These are phyloP conservation scores for Triplophysa rosa DNA, from an alignment of 2,113 vertebrate species.

Conservation along the genomic window DNA sequence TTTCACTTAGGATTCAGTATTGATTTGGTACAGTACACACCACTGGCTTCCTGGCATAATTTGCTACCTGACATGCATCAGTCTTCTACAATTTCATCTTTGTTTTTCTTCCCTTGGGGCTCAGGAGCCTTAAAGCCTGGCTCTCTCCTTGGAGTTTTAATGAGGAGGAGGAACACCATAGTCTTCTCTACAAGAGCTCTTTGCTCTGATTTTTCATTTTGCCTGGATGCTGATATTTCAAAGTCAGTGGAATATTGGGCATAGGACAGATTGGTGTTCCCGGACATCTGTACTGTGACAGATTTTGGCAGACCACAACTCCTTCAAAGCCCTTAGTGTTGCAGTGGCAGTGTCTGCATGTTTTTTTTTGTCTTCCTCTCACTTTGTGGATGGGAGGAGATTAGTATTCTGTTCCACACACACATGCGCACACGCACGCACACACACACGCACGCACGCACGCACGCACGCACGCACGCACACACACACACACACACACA, in stretches of 20 bases:
- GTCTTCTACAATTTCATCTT: background rate
- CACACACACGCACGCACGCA: background rate
- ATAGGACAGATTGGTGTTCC: conserved; percentile 45
- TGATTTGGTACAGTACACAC: background rate
- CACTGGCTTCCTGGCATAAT: background rate
- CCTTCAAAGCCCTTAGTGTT: conserved; percentile 54
- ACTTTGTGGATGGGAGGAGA: conserved; percentile 44
- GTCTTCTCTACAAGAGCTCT: conserved; percentile 10
- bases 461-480: too few species aligned
- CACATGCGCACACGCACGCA: conserved; percentile 1
- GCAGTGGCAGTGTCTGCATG: conserved; percentile 37
- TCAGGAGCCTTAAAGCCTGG: background rate
- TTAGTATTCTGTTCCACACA: conserved; percentile 47
- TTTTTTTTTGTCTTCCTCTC: conserved; percentile 39
- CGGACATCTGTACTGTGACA: conserved; percentile 49
- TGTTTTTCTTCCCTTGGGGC: background rate
- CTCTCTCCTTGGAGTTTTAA: conserved; percentile 4
- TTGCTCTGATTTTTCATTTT: conserved; percentile 11
- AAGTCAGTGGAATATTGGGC: conserved; percentile 45
- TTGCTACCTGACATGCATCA: background rate
- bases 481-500: background rate
- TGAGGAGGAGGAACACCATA: background rate
- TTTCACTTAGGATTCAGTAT: background rate
- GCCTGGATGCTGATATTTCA: conserved; percentile 37
- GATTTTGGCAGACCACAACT: conserved; percentile 48